Evolutionary conservation across 2,797 vertebrate species (phyloP), one percentile per base, ranked within the genome.

Genomic region (Salmo trutta): DNA sequence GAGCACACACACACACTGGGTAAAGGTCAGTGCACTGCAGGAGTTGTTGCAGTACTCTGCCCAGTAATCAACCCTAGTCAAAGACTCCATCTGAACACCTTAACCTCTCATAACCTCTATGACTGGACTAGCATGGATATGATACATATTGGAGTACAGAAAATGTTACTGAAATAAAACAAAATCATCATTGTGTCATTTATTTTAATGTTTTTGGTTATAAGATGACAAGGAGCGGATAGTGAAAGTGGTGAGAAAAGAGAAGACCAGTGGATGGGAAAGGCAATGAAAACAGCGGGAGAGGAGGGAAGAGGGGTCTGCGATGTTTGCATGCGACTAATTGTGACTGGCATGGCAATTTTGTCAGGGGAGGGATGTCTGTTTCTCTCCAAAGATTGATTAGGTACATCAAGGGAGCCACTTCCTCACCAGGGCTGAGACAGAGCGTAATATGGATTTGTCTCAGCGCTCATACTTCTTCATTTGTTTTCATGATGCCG

Each of bases 401-500:
- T 86, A 84, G 82, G 73, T 76, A 80, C 83, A 86, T 87, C 84
- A 86, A 81, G 83, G 72, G 70, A 84, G 80, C 74, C 78, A 68
- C 71, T 76, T 78, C 78, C 81, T 77, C 79, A 81, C 74, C 76
- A 81, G 82, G 84, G 86, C 74, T 72, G 52, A 76, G 77, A 84
- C 78, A 71, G 81, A 84, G 73, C 83, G 71, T 83, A 78, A 86
- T 88, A 87, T 85, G 83, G 88, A 85, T 85, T 88, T 79, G 83
- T 84, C 78, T 79, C 71, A 64, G 31, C 65, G 69, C 75, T 75
- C 65, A 79, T 83, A 77, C 75, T 75, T 85, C 82, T 85, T 89
- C 85, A 87, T 89, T 87, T 87, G 78, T 89, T 87, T 90, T 82
- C 81, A 89, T 90, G 87, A 89, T 71, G 41, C 77, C 66, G 72